These are phyloP conservation scores for Myiozetetes cayanensis DNA, from an alignment of 2,113 vertebrate genomes.

Conservation along the genomic window DNA sequence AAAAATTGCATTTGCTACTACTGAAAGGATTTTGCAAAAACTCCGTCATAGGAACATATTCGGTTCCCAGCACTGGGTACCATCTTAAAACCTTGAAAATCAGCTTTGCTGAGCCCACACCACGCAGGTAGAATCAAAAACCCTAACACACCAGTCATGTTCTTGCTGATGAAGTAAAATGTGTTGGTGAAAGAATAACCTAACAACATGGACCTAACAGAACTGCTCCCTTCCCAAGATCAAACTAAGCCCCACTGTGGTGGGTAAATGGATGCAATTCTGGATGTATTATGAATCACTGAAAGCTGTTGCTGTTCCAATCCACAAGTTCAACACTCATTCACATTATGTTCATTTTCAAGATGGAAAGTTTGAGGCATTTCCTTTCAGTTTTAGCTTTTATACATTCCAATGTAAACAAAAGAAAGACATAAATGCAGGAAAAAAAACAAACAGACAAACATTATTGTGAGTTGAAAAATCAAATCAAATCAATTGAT, in stretches of 20 bases:
- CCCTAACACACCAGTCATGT: too few relatives aligned
- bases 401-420: background rate
- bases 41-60: background rate
- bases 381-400: background rate
- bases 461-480: background rate
- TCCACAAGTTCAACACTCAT: background rate
- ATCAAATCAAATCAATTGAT: background rate
- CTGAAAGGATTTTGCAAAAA: background rate
- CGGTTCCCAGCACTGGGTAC: background rate
- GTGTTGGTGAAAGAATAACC: fast-evolving
- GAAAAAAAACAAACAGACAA: background rate
- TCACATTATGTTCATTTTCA: background rate
- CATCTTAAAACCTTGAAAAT: background rate
- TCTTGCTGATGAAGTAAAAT: background rate
- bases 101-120: background rate
- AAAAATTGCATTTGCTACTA: background rate
- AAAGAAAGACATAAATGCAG: background rate
- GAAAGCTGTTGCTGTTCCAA: background rate
- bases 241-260: background rate
- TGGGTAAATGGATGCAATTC: background rate
- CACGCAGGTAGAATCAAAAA: background rate
- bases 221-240: background rate
- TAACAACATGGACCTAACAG: background rate
- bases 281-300: background rate
- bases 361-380: background rate